Evolutionary conservation across 2,113 vertebrate species (phyloP), one percentile per base, ranked within the genome.

Genomic region (Tricholaema leucomelas): DNA sequence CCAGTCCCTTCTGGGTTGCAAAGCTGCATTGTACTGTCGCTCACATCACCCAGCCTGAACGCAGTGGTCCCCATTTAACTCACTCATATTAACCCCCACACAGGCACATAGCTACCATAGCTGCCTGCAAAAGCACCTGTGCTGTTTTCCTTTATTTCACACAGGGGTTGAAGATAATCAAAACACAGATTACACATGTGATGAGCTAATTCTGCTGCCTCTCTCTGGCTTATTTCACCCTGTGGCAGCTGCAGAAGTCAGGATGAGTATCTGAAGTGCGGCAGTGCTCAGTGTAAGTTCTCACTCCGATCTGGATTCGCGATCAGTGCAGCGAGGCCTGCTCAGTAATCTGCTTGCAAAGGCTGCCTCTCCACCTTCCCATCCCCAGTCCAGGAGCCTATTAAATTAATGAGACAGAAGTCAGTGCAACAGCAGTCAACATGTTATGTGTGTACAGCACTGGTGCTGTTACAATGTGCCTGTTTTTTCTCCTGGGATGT

Each of bases 391-490:
- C 96, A 88, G 96, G 96, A 98, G 98, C 98, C 98, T 98, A 98
- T 98, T 98, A 98, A 98, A 98, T 98, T 98, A 98, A 98, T 98
- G 98, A 98, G 98, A 98, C 96, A 97, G 96, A 97, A 97, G 97
- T 94, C 97, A 92, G 96, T 1, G 94, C 96, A 97, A 89, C 98
- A 95, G 98, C 95, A 96, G 97, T 95, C 98, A 97, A 94, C 97
- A 94, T 92, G 97, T 97, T 96, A 95, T 96, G 97, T 97, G 97
- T 97, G 97, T 95, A 96, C 85, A 92, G 97, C 92, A 78, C 93
- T 78, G 92, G 96, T 95, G 97, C 98, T 96, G 96, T 97, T 96
- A 97, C 97, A 95, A 97, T 97, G 97, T 96, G 98, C 98, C 97
- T 98, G 97, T 95, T 97, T 97, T 97, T 97, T 97, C 98, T 98